Evolutionary conservation across 2,113 vertebrate genomes (phyloP), one percentile per base, ranked within the genome.

Genomic region (Murina feae): DNA sequence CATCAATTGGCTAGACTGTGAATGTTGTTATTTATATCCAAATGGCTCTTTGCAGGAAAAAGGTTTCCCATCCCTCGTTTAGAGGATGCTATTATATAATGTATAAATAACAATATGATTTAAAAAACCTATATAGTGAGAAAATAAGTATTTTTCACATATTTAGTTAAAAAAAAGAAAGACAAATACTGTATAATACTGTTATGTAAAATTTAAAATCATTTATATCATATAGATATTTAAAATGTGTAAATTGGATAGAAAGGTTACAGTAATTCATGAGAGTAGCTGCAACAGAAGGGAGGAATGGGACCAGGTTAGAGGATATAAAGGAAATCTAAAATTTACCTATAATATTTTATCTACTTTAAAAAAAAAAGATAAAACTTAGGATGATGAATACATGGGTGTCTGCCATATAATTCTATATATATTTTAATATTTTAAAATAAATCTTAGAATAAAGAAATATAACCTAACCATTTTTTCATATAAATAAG

Each of bases 331-430:
- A 91, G 47, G 11, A 95, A 95, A 83, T 18, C 6, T 65, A 60
- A 87, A 93, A 75, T 78, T 81, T 94, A 82, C 25, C 4, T 78
- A 7, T 69, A 84, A 81, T 42, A 84, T 72, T 89, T 94, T 44
- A 79, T 78, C 81, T 76, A 68, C 35, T 78, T 74, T n/a, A n/a
- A 21, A 63, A 60, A 60, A n/a, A 8, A 32, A 32, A 63, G 28
- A 32, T 14, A 63, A 63, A 63, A 63, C 60, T 86, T 55, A 83
- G 49, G 65, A 53, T 90, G 32, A 68, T 18, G 16, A 16, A 60
- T 49, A 93, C n/a, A 49, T 23, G 28, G 14, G 4, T 69, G 7
- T 78, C 35, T 76, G 12, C 12, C 65, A 21, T 66, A 87, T 42
- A 83, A 92, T 12, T n/a, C 44, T 74, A 21, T 78, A 37, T 71